Evolutionary conservation across 2,888 invertebrate genomes (phyloP).

Genomic region (Macropis europaea): DNA sequence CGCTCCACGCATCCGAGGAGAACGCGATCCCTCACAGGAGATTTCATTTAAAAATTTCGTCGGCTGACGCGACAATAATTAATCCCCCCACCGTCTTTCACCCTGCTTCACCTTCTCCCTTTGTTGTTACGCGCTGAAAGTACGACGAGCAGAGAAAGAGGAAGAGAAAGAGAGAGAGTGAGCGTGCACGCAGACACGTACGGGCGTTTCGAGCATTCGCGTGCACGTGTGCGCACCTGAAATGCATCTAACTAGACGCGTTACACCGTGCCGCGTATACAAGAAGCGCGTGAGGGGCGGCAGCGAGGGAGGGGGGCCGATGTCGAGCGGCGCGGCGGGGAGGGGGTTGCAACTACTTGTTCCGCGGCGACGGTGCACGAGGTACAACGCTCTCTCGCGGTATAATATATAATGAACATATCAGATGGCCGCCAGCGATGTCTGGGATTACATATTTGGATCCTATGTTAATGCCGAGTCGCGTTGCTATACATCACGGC

Average conservation of each 20-base stretch:
- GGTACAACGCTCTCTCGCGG: constrained; percentile 35
- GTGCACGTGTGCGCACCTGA: constrained; percentile 59
- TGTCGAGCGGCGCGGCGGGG: neutral
- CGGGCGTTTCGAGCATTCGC: constrained; percentile 34
- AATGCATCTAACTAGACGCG: constrained; percentile 61
- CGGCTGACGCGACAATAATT: constrained; percentile 36
- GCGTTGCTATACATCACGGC: constrained; percentile 59
- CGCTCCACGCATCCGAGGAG: too few species aligned
- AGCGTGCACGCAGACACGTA: neutral
- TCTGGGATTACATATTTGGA: constrained; percentile 67
- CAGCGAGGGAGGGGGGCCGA: neutral
- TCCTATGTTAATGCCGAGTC: constrained; percentile 65
- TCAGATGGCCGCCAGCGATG: constrained; percentile 67
- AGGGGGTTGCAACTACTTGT: constrained; percentile 53
- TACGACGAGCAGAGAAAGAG: constrained; percentile 34
- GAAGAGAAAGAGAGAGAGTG: neutral
- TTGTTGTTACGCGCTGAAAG: constrained; percentile 51
- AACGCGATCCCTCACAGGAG: neutral
- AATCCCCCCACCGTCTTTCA: constrained; percentile 15
- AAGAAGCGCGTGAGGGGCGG: constrained; percentile 12
- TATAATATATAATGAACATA: constrained; percentile 65
- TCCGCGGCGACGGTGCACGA: constrained; percentile 53
- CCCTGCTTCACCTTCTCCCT: constrained; percentile 26
- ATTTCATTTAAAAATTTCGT: constrained; percentile 36
- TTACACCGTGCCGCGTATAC: constrained; percentile 46